These are phyloP conservation scores for Amphipyra berbera DNA, from an alignment of 2,888 invertebrate genomes.

Conservation along the genomic window DNA sequence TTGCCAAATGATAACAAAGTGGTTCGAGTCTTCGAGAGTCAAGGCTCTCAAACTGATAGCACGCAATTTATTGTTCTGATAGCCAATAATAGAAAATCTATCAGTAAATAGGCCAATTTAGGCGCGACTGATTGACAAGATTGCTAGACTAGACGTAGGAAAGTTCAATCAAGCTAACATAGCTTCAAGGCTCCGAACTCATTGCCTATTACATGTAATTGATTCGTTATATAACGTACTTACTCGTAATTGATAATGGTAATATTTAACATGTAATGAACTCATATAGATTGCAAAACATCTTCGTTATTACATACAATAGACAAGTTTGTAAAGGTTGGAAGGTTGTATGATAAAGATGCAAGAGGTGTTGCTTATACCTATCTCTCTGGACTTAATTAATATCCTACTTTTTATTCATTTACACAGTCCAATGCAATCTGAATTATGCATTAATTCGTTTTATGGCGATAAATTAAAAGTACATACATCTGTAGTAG, in stretches of 20 bases:
- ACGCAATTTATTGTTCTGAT: slow-evolving; percentile 55
- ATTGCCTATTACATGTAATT: slow-evolving; percentile 30
- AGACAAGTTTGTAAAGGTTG: neutral
- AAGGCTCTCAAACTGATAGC: slow-evolving; percentile 52
- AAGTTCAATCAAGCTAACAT: slow-evolving; percentile 52
- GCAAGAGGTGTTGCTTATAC: slow-evolving; percentile 4
- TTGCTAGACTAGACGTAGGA: slow-evolving; percentile 50
- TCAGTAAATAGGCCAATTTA: slow-evolving; percentile 58
- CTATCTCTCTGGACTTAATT: slow-evolving; percentile 1
- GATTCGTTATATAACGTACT: slow-evolving; percentile 21
- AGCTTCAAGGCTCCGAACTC: slow-evolving; percentile 49
- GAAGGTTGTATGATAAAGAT: neutral
- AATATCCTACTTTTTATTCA: slow-evolving; percentile 22
- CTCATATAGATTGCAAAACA: slow-evolving; percentile 4
- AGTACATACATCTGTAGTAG: too few relatives aligned
- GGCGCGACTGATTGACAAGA: slow-evolving; percentile 56
- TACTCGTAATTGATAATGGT: neutral
- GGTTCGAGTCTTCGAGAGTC: slow-evolving; percentile 40
- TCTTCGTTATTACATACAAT: slow-evolving; percentile 12
- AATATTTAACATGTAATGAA: neutral
- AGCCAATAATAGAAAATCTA: slow-evolving; percentile 56
- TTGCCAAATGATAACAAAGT: slow-evolving; percentile 62
- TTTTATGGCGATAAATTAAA: too few relatives aligned
- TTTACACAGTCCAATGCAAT: slow-evolving; percentile 19
- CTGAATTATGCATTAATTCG: slow-evolving; percentile 29